Evolutionary conservation across 2,797 vertebrate species (phyloP), one percentile per base, ranked within the genome.

Genomic region (Varecia variegata): DNA sequence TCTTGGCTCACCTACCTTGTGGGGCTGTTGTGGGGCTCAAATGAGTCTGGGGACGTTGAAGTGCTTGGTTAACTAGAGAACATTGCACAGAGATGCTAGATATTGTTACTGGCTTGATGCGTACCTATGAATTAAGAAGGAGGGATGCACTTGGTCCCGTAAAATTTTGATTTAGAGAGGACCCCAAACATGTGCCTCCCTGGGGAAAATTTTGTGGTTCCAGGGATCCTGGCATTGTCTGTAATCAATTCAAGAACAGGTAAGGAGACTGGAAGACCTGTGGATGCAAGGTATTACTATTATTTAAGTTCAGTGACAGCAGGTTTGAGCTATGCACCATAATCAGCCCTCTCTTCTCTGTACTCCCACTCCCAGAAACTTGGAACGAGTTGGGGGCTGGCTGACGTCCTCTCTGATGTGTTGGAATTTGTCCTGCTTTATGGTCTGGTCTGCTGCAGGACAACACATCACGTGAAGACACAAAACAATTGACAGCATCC

Each of bases 291-390:
- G 18, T 21, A 58, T 47, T 68, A 83, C 85, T 56, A 6, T 73
- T 47, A 50, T 54, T 43, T 58, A 45, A 56, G n/a, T 25, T 17
- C 1, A 4, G 20, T 56, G 81, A 76, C 3, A 30, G 60, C 87
- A 90, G 5, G 0, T 30, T 85, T 12, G 10, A 20, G 68, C 74
- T 83, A 40, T 71, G 88, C 52, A 35, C 6, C 0, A 32, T 10
- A 3, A 84, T 73, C 67, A 87, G 54, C 67, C 38, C 68, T 90
- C 74, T 89, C 38, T 8, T 83, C 56, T 67, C 20, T 30, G 27
- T 60, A 73, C 76, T 85, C 77, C 60, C 18, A 50, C 90, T 81
- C 76, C 81, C 73, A 79, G 95, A 92, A 94, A 89, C 38, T 77
- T 81, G 73, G 92, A 86, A 25, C 47, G 74, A 92, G 74, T 27